A percentile compares a stretch with the other conserved stretches of the same genome.
Evolutionary conservation across 2,888 invertebrate genomes (phyloP).

Genomic region (Phyto melanocephala): DNA sequence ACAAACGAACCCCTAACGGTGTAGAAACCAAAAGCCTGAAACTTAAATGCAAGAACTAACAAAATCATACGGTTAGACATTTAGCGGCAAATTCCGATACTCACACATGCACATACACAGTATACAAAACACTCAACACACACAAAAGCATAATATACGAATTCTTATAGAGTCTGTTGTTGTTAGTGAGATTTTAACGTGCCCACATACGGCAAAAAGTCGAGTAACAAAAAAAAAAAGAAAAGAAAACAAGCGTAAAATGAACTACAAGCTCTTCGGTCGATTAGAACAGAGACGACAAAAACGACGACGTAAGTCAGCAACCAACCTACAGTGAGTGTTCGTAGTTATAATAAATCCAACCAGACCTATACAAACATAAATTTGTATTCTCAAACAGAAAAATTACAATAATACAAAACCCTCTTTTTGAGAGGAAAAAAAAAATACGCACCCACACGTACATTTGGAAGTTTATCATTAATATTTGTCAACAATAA

Average conservation of each 20-base stretch:
- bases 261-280: background rate
- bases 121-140: background rate
- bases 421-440: background rate
- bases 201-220: conserved; percentile 6
- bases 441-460: background rate
- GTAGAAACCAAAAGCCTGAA: conserved; percentile 33
- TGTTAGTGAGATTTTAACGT: background rate
- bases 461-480: background rate
- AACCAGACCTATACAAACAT: background rate
- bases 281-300: background rate
- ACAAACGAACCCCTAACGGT: conserved; percentile 26
- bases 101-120: background rate
- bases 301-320: background rate
- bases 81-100: conserved; percentile 49
- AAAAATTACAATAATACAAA: background rate
- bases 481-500: conserved; percentile 20
- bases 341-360: conserved; percentile 1
- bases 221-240: background rate
- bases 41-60: conserved; percentile 35
- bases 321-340: conserved; percentile 28
- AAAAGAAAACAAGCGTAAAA: background rate
- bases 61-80: conserved; percentile 28
- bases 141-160: background rate
- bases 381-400: background rate
- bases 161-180: background rate